Base-by-base conservation (phyloP, 2,113 vertebrate species). In the Phalacrocorax carbo region DNA sequence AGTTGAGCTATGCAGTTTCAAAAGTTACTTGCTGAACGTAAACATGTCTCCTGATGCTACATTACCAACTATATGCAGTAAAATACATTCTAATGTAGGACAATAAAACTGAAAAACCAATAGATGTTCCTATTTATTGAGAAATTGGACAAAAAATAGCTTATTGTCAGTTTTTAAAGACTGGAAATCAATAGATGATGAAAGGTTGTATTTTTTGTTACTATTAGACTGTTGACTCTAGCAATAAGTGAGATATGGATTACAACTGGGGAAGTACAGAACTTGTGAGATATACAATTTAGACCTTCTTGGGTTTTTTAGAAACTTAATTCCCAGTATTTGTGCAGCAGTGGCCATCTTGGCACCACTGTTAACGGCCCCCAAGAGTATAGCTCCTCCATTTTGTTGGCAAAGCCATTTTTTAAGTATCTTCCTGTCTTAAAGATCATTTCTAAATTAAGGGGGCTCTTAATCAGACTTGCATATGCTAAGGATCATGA, bases 101-200 rank as follows among this genome's bases (percentile, higher is more conserved):
- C 30, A 94, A 58, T 88, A 97, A 97, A 97, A 97, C 83, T 95
- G 94, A 88, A 98, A 98, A 98, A 93, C 71, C 94, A 96, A 87
- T 98, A 97, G 72, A 92, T 96, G 87, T 88, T 92, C 79, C 86
- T 94, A 95, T 96, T 97, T 96, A 98, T 95, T 90, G 95, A 97
- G 90, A 95, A 96, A 96, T 86, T 94, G 89, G 94, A 97, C 97
- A 96, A 97, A 97, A 98, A 96, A 97, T 77, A 98, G 96, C 96
- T 95, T 97, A 91, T 97, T 97, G 97, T 96, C 96, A 97, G 96
- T 97, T 98, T 97, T 98, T 93, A 96, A 97, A 97, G 97, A 97
- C 96, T 95, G 94, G 94, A 97, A 97, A 98, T 98, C 98, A 92
- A 97, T 98, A 97, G 81, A 95, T 97, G 97, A 98, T 97, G 91